A percentile compares a stretch with the other conserved stretches of the same genome.
Evolutionary conservation across 2,113 vertebrate species (phyloP).

Genomic region (Thamnaconus septentrionalis): DNA sequence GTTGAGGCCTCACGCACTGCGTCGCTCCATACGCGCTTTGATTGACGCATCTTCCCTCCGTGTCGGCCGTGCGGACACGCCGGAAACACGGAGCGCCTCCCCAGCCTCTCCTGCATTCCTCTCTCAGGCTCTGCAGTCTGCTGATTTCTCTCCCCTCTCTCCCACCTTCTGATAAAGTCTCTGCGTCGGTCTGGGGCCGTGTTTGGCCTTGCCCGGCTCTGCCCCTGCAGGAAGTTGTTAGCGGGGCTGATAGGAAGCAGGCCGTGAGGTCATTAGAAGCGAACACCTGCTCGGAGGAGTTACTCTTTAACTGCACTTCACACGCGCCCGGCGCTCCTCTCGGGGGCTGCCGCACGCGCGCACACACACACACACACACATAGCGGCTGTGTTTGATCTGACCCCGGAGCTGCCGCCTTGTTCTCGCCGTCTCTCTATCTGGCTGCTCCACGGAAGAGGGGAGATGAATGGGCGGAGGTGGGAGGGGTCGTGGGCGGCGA

Average conservation of each 20-base stretch:
- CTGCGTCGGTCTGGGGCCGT: constrained; percentile 50
- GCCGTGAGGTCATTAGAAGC: constrained; percentile 65
- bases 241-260: constrained; percentile 63
- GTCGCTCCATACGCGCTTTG: too few species aligned
- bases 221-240: constrained; percentile 71
- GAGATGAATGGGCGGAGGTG: constrained; percentile 53
- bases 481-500: constrained; percentile 26
- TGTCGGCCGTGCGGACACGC: too few species aligned
- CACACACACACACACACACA: constrained; percentile 12
- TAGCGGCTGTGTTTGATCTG: constrained; percentile 55
- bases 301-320: constrained; percentile 69
- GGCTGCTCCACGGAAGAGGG: constrained; percentile 41
- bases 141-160: constrained; percentile 9
- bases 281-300: constrained; percentile 73
- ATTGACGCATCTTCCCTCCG: too few species aligned
- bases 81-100: neutral
- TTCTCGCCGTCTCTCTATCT: constrained; percentile 35
- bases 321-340: constrained; percentile 39
- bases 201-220: constrained; percentile 64
- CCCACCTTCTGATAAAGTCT: constrained; percentile 43
- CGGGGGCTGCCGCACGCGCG: constrained; percentile 12
- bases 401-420: constrained; percentile 42
- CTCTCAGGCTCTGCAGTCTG: constrained; percentile 4
- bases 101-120: neutral
- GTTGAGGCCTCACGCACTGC: too few species aligned